phyloP scores from a whole-genome alignment of 2,888 invertebrate genomes.

The Rhabditoides inermis region DNA sequence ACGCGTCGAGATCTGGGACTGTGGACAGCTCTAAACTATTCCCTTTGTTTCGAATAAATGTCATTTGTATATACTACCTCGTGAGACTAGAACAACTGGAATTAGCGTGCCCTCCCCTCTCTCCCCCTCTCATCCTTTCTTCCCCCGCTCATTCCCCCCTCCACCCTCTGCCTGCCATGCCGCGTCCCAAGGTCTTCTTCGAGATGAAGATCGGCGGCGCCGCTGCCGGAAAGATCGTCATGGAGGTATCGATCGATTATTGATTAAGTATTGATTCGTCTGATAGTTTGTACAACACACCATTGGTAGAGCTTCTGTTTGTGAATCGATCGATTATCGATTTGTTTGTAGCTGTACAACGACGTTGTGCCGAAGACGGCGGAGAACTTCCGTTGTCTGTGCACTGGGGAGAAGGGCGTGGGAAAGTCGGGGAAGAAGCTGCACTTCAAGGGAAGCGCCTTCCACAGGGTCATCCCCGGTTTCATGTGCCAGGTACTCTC shows the following conservation, averaged over 20 bases:
- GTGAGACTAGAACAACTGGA: too few species aligned
- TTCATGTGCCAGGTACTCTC: conserved; percentile 91
- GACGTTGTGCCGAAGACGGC: conserved; percentile 82
- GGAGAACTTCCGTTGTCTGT: conserved; percentile 90
- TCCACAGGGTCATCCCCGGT: conserved; percentile 90
- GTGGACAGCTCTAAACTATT: conserved; percentile 71
- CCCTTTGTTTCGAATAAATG: too few species aligned
- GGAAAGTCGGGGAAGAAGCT: conserved; percentile 60
- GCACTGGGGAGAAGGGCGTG: conserved; percentile 87
- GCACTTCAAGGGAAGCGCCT: conserved; percentile 71
- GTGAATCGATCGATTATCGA: conserved; percentile 1
- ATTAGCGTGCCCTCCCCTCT: too few species aligned
- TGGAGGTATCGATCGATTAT: too few species aligned
- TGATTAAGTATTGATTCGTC: neutral
- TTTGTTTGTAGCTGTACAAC: conserved; percentile 67
- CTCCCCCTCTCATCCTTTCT: too few species aligned
- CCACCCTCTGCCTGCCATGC: too few species aligned
- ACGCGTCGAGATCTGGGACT: conserved; percentile 70
- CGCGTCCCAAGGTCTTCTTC: conserved; percentile 37
- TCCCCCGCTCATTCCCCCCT: too few species aligned
- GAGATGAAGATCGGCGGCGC: conserved; percentile 34
- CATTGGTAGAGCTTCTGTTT: conserved; percentile 63
- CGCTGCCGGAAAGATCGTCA: conserved; percentile 30
- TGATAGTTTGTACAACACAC: too few species aligned
- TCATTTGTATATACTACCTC: too few species aligned